Conservation (phyloP, 2,113 vertebrate genomes). For the Carollia perspicillata region DNA sequence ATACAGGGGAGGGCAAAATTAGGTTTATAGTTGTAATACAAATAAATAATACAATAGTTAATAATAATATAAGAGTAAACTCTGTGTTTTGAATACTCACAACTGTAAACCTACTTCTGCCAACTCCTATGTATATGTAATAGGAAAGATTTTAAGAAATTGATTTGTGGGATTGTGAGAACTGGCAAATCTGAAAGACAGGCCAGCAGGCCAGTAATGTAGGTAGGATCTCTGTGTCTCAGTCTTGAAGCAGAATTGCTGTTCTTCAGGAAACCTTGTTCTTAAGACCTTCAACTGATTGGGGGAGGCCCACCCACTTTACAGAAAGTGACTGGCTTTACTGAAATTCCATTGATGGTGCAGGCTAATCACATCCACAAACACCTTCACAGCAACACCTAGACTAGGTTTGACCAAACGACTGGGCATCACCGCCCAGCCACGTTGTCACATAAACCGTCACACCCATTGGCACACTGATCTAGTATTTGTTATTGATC, state of each 20-base stretch:
- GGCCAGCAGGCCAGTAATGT: background rate
- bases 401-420: background rate
- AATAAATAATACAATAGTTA: too few relatives aligned
- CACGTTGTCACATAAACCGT: background rate
- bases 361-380: background rate
- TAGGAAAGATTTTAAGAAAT: background rate
- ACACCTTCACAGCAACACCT: background rate
- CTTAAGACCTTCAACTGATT: background rate
- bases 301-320: background rate
- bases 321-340: background rate
- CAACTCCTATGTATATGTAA: too few relatives aligned
- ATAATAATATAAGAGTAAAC: too few relatives aligned
- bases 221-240: background rate
- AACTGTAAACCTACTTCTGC: too few relatives aligned
- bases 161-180: background rate
- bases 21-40: too few relatives aligned
- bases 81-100: too few relatives aligned
- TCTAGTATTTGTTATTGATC: background rate
- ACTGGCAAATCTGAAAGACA: background rate
- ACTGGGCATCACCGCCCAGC: background rate
- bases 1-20: background rate
- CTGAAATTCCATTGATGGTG: background rate
- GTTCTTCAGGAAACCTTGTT: background rate
- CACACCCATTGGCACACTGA: background rate
- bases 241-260: background rate